phyloP scores from a whole-genome alignment of 2,113 vertebrate species.

The Eclectus roratus region DNA sequence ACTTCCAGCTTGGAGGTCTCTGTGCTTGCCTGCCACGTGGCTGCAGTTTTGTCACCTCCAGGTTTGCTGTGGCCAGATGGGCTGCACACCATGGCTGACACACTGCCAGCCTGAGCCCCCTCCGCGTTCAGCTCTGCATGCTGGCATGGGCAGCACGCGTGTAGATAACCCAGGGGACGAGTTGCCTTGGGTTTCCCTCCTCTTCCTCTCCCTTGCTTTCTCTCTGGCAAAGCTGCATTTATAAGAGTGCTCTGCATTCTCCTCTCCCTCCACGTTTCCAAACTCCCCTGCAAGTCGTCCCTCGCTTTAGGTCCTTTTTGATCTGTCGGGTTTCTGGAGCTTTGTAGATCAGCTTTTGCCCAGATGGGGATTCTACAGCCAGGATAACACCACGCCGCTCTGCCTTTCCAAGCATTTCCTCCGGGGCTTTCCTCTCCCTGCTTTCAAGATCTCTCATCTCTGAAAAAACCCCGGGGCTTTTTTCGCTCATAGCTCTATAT shows the following conservation, averaged over 20 bases:
- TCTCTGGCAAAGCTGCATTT: rapidly evolving
- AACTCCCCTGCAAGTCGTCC: rapidly evolving
- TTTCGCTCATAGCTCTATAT: not conserved
- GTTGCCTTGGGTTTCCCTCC: not conserved
- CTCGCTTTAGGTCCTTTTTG: not conserved
- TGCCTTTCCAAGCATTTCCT: not conserved
- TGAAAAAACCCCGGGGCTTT: not conserved
- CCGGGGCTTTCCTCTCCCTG: not conserved
- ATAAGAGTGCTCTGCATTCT: not conserved
- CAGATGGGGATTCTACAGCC: not conserved
- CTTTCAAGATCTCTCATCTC: conserved; percentile 20
- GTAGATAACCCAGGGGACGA: rapidly evolving
- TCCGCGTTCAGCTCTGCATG: rapidly evolving
- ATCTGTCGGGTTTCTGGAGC: rapidly evolving
- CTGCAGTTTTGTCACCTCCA: rapidly evolving
- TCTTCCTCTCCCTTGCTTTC: not conserved
- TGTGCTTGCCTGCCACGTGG: rapidly evolving
- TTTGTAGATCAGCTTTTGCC: rapidly evolving
- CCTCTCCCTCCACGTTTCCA: not conserved
- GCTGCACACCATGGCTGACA: not conserved
- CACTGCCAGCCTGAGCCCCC: rapidly evolving
- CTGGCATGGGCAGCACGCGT: rapidly evolving
- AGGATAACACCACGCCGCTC: not conserved
- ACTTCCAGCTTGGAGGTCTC: not conserved
- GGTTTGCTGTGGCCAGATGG: rapidly evolving